Evolutionary conservation across 2,113 vertebrate species (phyloP), one percentile per base, ranked within the genome.

Genomic region (Recurvirostra avosetta): DNA sequence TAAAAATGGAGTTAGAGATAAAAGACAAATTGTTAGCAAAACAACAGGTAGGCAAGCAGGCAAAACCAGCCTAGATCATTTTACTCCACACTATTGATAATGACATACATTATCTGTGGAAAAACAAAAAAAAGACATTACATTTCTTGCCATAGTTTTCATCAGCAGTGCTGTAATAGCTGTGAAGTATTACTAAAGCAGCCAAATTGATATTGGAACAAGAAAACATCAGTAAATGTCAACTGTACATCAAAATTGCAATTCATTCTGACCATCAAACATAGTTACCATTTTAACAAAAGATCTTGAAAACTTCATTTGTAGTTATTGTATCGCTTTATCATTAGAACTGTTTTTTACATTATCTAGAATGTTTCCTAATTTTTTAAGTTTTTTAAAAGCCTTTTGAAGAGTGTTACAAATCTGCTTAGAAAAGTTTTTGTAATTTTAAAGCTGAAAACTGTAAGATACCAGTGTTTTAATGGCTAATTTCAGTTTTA

Each of bases 1-100:
- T 98, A 97, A 98, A 98, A 98, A 97, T 88, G 91, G 98, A 98
- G 90, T 84, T 98, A 86, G 97, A 98, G 93, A 96, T 98, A 94
- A 98, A 98, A 96, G 98, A 98, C 83, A 98, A 97, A 93, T 96
- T 98, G 95, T 96, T 98, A 88, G 95, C 92, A 55, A 97, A 98
- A 95, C 98, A 98, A 96, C 98, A 98, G 98, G 98, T 98, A 97
- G 71, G 96, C 53, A 85, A 41, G 58, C 17, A 63, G 55, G 72
- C 63, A 92, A 78, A 86, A 89, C 26, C 38, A 81, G 45, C 27
- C 34, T 27, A 10, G 72, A 88, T 88, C 76, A 36, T 66, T 77
- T 78, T 93, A 74, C 27, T 66, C 85, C 62, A 34, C 20, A 2
- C 45, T 56, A 20, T 27, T 56, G 34, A 82, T 34, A 81, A 84